A percentile compares a stretch with the other conserved stretches of the same genome.
Conservation (phyloP, 2,113 vertebrate species). For the Balaeniceps rex region DNA sequence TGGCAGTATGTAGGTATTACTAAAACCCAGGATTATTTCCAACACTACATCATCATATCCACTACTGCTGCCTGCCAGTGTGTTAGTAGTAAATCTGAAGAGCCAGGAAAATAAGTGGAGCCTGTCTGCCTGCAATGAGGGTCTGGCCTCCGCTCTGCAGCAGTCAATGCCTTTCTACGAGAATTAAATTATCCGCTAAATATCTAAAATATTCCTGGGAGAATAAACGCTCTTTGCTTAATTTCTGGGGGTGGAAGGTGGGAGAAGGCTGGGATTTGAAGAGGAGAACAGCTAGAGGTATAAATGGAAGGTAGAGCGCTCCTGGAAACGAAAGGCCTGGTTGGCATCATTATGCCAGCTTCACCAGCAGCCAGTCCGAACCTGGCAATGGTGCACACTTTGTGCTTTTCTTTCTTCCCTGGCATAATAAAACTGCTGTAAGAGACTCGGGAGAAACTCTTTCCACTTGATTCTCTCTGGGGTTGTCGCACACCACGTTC, state of each 20-base stretch:
- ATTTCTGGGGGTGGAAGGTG: constrained; percentile 32
- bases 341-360: not conserved
- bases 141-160: not conserved
- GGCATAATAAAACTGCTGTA: not conserved
- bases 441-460: not conserved
- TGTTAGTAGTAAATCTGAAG: constrained; percentile 49
- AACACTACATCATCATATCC: constrained; percentile 62
- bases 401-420: not conserved
- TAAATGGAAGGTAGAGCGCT: not conserved
- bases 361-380: constrained; percentile 2
- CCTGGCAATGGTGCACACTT: not conserved
- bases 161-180: not conserved
- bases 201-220: constrained; percentile 40
- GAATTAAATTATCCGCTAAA: constrained; percentile 62
- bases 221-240: constrained; percentile 1
- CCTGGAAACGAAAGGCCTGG: not conserved
- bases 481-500: not conserved
- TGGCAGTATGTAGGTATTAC: constrained; percentile 40
- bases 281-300: not conserved
- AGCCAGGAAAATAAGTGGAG: constrained; percentile 59
- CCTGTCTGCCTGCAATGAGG: constrained; percentile 39
- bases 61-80: constrained; percentile 51
- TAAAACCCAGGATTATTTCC: constrained; percentile 51
- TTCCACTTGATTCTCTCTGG: not conserved
- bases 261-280: not conserved